Evolutionary conservation across 2,888 invertebrate species (phyloP).

Genomic region (Punctoribates punctum): DNA sequence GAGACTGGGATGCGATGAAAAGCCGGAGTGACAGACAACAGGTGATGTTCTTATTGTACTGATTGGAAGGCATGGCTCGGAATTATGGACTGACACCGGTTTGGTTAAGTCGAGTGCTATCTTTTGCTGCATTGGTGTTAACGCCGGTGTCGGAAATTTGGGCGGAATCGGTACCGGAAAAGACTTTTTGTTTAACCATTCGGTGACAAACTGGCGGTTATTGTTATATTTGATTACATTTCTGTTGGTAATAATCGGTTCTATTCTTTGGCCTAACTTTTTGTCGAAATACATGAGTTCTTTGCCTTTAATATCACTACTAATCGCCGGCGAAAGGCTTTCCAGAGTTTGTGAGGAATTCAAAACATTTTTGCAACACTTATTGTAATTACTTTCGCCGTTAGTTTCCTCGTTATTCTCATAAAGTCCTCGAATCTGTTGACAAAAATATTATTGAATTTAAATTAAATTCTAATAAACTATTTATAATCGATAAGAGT

Average conservation of each 20-base stretch:
- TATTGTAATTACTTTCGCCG: not conserved
- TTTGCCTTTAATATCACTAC: not conserved
- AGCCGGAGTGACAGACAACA: not conserved
- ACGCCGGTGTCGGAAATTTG: not conserved
- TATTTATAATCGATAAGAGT: not conserved
- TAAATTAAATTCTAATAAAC: not conserved
- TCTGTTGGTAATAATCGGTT: not conserved
- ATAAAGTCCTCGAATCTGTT: slow-evolving; percentile 21
- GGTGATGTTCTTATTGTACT: not conserved
- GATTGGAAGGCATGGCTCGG: not conserved
- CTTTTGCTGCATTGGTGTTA: slow-evolving; percentile 1
- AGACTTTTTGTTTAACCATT: slow-evolving; percentile 13
- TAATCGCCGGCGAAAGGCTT: not conserved
- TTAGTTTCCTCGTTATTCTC: slow-evolving; percentile 6
- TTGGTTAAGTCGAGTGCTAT: slow-evolving; percentile 25
- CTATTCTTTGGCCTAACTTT: not conserved
- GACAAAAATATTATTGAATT: not conserved
- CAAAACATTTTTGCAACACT: not conserved
- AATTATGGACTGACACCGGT: not conserved
- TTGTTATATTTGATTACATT: not conserved
- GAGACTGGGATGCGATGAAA: slow-evolving; percentile 2
- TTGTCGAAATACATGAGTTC: not conserved
- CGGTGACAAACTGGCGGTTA: not conserved
- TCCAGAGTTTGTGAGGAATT: slow-evolving; percentile 1
- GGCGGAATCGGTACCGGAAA: not conserved